Percentiles rank a stretch among this genome's conserved stretches.
These are phyloP conservation scores for Apocrypta bakeri DNA, from an alignment of 1,140 invertebrate genomes.

Conservation along the genomic window DNA sequence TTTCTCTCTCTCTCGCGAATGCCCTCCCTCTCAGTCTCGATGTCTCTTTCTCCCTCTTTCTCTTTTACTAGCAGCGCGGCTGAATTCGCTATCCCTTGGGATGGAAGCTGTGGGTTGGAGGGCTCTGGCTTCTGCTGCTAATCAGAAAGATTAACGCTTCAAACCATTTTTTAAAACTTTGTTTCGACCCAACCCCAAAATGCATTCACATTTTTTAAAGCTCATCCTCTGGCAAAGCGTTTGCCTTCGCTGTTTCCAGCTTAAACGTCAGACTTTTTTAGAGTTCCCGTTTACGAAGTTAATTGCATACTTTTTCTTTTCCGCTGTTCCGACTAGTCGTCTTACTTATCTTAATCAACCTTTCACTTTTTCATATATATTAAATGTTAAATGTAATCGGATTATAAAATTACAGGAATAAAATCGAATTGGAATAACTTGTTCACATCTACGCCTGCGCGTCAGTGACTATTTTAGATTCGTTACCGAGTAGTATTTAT, in stretches of 20 bases:
- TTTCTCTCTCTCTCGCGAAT: not conserved
- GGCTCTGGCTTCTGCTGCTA: constrained; percentile 9
- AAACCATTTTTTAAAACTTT: constrained; percentile 35
- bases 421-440: not conserved
- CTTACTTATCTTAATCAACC: not conserved
- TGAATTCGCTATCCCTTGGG: constrained; percentile 20
- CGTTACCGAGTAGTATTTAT: constrained; percentile 19
- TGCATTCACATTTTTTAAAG: constrained; percentile 20
- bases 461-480: constrained; percentile 5
- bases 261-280: constrained; percentile 13
- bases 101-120: not conserved
- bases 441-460: not conserved
- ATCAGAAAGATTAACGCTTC: constrained; percentile 37
- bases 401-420: not conserved
- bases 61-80: constrained; percentile 45
- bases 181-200: constrained; percentile 7
- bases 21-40: not conserved
- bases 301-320: constrained; percentile 22
- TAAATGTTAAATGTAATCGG: not conserved
- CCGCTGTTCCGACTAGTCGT: not conserved
- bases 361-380: constrained; percentile 2
- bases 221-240: not conserved
- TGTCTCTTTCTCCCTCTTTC: not conserved
- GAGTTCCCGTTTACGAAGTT: not conserved
- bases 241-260: not conserved